Evolutionary conservation across 2,113 vertebrate genomes (phyloP), one percentile per base, ranked within the genome.

Genomic region (Xenopus laevis): DNA sequence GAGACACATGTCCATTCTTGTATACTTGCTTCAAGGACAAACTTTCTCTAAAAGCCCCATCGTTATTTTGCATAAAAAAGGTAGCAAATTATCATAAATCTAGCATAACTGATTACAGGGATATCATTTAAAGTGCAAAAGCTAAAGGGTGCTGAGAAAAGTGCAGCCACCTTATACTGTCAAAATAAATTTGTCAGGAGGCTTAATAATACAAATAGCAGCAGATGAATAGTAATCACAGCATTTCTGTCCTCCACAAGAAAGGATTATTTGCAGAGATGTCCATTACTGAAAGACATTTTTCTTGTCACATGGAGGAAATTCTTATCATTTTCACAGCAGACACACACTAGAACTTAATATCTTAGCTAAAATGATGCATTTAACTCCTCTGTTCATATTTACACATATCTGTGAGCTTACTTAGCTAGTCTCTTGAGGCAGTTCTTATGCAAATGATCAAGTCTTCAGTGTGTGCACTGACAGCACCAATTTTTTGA

Each of bases 191-290:
- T 72, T 72, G 62, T 45, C 40, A 66, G n/a, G 18, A 30, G 59
- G 53, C 59, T 66, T 40, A 67, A 66, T 74, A 74, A 67, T 67
- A 53, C 63, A 74, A 72, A 72, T 71, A 65, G 11, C 55, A 57
- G 53, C 47, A 64, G 27, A 5, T 40, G 30, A 72, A 65, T 57
- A 55, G 55, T 65, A 57, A 46, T 57, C 23, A 65, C 33, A 65
- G 62, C 16, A 52, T 21, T 57, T 65, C 71, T 65, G 64, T 57
- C 71, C 61, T 72, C 50, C 30, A 40, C 21, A 33, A 57, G 47
- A 55, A 65, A 45, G 12, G 33, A 7, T 33, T 55, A 9, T 57
- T 62, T 13, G 59, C 21, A 61, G 59, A 30, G 59, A 61, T 61
- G 60, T 62, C 60, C 23, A 13, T 59, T 59, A 20, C 20, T 7